Evolutionary conservation across 2,113 vertebrate genomes (phyloP).

Genomic region (Cromileptes altivelis): DNA sequence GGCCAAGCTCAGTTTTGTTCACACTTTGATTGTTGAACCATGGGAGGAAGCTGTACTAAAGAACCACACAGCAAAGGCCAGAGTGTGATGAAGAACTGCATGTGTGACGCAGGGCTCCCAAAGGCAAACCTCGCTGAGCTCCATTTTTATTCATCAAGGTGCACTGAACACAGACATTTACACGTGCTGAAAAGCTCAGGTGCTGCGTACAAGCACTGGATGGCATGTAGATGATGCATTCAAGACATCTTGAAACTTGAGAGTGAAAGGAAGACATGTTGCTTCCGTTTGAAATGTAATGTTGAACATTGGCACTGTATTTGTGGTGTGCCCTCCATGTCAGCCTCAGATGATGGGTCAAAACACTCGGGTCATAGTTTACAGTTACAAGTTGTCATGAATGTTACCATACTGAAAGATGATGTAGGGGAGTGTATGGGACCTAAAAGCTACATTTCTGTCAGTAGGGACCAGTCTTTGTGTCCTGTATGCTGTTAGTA

Average conservation of each 20-base stretch:
- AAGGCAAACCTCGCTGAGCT: slow-evolving; percentile 50
- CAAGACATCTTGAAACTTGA: slow-evolving; percentile 18
- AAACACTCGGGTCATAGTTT: slow-evolving; percentile 6
- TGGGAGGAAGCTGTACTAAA: slow-evolving; percentile 70
- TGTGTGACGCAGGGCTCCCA: slow-evolving; percentile 83
- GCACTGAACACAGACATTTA: slow-evolving; percentile 20
- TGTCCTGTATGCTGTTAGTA: slow-evolving; percentile 19
- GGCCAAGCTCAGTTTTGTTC: slow-evolving; percentile 73
- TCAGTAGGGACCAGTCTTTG: slow-evolving; percentile 45
- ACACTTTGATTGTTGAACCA: slow-evolving; percentile 78
- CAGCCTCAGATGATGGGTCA: not conserved
- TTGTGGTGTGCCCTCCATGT: slow-evolving; percentile 16
- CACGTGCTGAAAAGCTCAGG: slow-evolving; percentile 16
- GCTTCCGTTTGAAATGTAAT: slow-evolving; percentile 3
- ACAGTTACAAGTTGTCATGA: slow-evolving; percentile 17
- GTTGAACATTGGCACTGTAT: slow-evolving; percentile 8
- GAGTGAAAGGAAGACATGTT: slow-evolving; percentile 7
- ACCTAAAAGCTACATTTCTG: slow-evolving; percentile 30
- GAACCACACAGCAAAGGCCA: slow-evolving; percentile 77
- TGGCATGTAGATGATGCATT: slow-evolving; percentile 32
- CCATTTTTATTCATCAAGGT: slow-evolving; percentile 79
- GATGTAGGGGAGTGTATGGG: not conserved
- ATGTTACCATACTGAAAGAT: not conserved
- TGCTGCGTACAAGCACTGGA: not conserved
- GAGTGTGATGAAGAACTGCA: slow-evolving; percentile 78